phyloP scores from a whole-genome alignment of 2,888 invertebrate genomes.

The Aspidiotus destructor region DNA sequence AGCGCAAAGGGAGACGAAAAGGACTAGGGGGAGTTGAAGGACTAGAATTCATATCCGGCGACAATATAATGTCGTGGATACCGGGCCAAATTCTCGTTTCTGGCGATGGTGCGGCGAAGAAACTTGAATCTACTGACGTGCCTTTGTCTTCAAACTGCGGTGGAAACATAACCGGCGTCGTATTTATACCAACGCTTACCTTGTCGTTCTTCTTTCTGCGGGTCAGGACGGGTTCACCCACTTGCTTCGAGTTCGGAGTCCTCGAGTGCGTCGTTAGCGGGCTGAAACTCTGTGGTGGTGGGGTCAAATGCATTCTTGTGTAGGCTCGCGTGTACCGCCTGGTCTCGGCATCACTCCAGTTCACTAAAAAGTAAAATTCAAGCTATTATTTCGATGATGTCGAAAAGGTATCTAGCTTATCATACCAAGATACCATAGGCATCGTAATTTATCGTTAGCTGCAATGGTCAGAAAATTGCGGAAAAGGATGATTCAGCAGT shows the following conservation, averaged over 20 bases:
- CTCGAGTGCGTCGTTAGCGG: constrained; percentile 10
- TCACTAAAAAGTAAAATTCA: too few relatives aligned
- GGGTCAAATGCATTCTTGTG: background rate
- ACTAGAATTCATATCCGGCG: constrained; percentile 27
- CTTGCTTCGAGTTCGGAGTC: constrained; percentile 1
- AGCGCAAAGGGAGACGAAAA: background rate
- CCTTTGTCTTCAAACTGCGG: constrained; percentile 15
- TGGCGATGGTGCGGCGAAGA: constrained; percentile 8
- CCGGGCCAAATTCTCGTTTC: background rate
- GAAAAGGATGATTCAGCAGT: too few relatives aligned
- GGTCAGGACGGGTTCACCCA: background rate
- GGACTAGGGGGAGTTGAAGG: constrained; percentile 16
- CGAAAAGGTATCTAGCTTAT: too few relatives aligned
- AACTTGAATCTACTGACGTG: constrained; percentile 15
- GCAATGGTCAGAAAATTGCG: too few relatives aligned
- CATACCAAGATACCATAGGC: too few relatives aligned
- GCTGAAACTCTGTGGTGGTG: constrained; percentile 6
- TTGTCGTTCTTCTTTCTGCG: background rate
- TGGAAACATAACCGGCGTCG: background rate
- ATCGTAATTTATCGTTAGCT: too few relatives aligned
- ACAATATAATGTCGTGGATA: background rate
- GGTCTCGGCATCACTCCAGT: too few relatives aligned
- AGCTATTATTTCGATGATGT: too few relatives aligned
- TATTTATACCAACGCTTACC: background rate
- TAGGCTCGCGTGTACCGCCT: too few relatives aligned